A percentile compares a stretch with the other conserved stretches of the same genome.
Conservation (phyloP, 2,113 vertebrate species). For the Tupaia tana region DNA sequence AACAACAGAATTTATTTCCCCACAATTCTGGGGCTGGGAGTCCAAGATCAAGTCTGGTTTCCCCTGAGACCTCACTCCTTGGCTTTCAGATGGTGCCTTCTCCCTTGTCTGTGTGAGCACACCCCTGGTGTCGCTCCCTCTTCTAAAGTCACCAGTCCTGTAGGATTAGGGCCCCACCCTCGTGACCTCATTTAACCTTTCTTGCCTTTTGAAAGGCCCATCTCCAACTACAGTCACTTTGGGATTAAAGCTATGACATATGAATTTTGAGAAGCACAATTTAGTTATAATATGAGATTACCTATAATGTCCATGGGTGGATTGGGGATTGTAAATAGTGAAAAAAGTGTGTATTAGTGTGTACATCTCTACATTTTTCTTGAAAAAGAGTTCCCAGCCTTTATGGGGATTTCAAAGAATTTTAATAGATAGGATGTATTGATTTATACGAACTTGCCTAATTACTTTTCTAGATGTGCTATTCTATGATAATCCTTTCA, state of each 20-base stretch:
- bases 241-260: not conserved
- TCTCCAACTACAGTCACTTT: not conserved
- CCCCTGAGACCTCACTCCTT: not conserved
- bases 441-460: not conserved
- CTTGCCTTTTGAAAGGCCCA: not conserved
- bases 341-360: not conserved
- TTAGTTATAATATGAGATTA: not conserved
- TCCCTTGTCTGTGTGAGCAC: not conserved
- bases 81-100: not conserved
- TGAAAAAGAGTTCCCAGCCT: not conserved
- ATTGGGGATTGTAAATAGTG: not conserved
- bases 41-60: not conserved
- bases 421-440: not conserved
- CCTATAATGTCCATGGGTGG: not conserved
- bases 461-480: not conserved
- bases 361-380: not conserved
- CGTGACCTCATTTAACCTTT: not conserved
- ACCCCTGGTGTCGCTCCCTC: not conserved
- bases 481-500: not conserved
- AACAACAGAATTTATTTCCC: not conserved
- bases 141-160: not conserved
- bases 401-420: constrained; percentile 9
- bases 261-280: not conserved
- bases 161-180: not conserved
- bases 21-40: not conserved